Conservation (phyloP, 1,140 invertebrate genomes). For the Thaumetopoea pityocampa region DNA sequence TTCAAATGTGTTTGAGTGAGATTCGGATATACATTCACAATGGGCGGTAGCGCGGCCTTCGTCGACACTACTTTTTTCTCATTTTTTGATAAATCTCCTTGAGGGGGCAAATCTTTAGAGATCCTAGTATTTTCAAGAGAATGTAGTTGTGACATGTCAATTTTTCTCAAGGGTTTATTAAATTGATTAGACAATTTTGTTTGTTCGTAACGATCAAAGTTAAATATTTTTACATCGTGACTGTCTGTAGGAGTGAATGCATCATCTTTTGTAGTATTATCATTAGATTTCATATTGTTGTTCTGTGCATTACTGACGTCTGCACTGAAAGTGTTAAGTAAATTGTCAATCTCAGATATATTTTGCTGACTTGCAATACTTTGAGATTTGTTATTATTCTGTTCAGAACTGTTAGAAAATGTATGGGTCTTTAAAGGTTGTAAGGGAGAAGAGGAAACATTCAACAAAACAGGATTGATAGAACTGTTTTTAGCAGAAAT, state of each 20-base stretch:
- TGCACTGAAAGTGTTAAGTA: slow-evolving; percentile 51
- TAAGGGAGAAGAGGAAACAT: slow-evolving; percentile 62
- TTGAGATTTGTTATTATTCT: slow-evolving; percentile 54
- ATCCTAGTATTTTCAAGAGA: slow-evolving; percentile 67
- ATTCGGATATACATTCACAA: slow-evolving; percentile 67
- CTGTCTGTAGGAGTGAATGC: slow-evolving; percentile 39
- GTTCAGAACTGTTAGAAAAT: slow-evolving; percentile 54
- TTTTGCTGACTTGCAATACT: slow-evolving; percentile 51
- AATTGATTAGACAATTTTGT: slow-evolving; percentile 53
- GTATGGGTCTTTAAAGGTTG: slow-evolving; percentile 64
- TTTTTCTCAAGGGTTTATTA: slow-evolving; percentile 57
- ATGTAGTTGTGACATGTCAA: slow-evolving; percentile 64
- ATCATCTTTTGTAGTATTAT: slow-evolving; percentile 29
- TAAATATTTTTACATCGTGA: slow-evolving; percentile 71
- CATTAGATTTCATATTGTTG: slow-evolving; percentile 20
- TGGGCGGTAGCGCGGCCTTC: slow-evolving; percentile 43
- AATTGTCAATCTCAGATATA: slow-evolving; percentile 49
- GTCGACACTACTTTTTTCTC: slow-evolving; percentile 37
- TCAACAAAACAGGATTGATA: slow-evolving; percentile 59
- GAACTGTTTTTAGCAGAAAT: slow-evolving; percentile 33
- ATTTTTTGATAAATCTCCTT: slow-evolving; percentile 26
- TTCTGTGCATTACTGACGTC: slow-evolving; percentile 34
- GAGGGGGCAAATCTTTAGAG: slow-evolving; percentile 59
- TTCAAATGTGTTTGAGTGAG: slow-evolving; percentile 67
- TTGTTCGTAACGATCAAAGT: slow-evolving; percentile 73